These are phyloP conservation scores for Chrysocyon brachyurus DNA, from an alignment of 2,797 vertebrate species.

Conservation along the genomic window DNA sequence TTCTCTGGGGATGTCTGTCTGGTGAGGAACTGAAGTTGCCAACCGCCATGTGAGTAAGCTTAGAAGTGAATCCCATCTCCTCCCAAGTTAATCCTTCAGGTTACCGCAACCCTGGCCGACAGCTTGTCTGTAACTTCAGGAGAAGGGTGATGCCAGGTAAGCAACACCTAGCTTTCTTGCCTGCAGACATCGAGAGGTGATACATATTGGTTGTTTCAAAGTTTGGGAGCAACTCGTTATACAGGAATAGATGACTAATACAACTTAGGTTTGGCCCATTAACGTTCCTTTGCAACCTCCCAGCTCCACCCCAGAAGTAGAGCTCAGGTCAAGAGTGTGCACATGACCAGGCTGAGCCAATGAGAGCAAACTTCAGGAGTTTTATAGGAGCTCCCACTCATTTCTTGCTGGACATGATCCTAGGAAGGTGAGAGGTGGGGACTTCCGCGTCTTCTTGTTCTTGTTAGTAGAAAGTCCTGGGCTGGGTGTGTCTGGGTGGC, in stretches of 20 bases:
- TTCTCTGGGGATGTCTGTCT: background rate
- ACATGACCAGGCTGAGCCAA: background rate
- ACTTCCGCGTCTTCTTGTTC: background rate
- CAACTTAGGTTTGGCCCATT: background rate
- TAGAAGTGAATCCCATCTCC: background rate
- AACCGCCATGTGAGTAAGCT: background rate
- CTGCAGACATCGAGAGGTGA: background rate
- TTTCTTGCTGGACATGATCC: background rate
- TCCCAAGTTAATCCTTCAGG: background rate
- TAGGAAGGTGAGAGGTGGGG: background rate
- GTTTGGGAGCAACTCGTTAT: background rate
- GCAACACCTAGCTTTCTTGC: background rate
- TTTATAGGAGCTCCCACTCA: background rate
- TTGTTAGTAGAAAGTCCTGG: background rate
- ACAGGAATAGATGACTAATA: background rate
- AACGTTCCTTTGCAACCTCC: background rate
- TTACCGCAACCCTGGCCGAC: background rate
- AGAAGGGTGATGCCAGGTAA: background rate
- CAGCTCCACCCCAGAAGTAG: background rate
- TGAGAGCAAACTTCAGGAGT: background rate
- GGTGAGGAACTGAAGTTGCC: background rate
- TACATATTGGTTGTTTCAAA: background rate
- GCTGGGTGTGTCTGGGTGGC: background rate
- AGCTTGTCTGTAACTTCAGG: background rate
- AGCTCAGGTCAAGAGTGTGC: background rate